A percentile compares a stretch with the other conserved stretches of the same genome.
phyloP scores from a whole-genome alignment of 1,140 invertebrate species.

The Drosophila ambigua region DNA sequence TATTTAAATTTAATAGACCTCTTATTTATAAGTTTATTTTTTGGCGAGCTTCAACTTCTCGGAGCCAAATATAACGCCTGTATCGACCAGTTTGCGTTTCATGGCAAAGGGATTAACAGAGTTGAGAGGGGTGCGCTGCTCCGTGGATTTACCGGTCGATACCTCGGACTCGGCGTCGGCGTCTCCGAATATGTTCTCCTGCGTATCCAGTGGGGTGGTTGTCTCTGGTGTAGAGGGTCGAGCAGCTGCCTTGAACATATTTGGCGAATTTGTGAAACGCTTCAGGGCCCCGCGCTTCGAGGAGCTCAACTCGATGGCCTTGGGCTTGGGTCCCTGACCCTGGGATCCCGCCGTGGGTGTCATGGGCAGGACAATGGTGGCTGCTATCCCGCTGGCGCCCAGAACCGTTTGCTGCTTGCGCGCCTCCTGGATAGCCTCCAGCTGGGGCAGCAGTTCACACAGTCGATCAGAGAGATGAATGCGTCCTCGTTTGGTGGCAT shows the following conservation, averaged over 20 bases:
- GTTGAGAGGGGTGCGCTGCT: slow-evolving; percentile 58
- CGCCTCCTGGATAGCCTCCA: slow-evolving; percentile 74
- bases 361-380: slow-evolving; percentile 65
- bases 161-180: slow-evolving; percentile 58
- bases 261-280: slow-evolving; percentile 64
- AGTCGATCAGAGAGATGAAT: slow-evolving; percentile 91
- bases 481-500: slow-evolving; percentile 90
- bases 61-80: slow-evolving; percentile 72
- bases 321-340: slow-evolving; percentile 56
- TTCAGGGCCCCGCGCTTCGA: slow-evolving; percentile 64
- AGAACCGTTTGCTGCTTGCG: slow-evolving; percentile 66
- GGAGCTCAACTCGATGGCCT: slow-evolving; percentile 68
- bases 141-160: slow-evolving; percentile 32
- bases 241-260: slow-evolving; percentile 61
- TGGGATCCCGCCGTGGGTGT: slow-evolving; percentile 18
- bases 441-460: slow-evolving; percentile 72
- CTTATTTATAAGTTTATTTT: slow-evolving; percentile 40
- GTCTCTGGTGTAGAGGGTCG: slow-evolving; percentile 59
- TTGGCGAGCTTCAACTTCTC: slow-evolving; percentile 75
- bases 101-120: slow-evolving; percentile 77
- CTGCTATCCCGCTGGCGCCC: slow-evolving; percentile 60
- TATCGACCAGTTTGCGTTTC: slow-evolving; percentile 73
- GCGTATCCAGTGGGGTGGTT: slow-evolving; percentile 46
- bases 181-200: slow-evolving; percentile 62
- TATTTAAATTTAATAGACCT: not conserved